These are phyloP conservation scores for Cydia strobilella DNA, from an alignment of 1,140 invertebrate species.

Conservation along the genomic window DNA sequence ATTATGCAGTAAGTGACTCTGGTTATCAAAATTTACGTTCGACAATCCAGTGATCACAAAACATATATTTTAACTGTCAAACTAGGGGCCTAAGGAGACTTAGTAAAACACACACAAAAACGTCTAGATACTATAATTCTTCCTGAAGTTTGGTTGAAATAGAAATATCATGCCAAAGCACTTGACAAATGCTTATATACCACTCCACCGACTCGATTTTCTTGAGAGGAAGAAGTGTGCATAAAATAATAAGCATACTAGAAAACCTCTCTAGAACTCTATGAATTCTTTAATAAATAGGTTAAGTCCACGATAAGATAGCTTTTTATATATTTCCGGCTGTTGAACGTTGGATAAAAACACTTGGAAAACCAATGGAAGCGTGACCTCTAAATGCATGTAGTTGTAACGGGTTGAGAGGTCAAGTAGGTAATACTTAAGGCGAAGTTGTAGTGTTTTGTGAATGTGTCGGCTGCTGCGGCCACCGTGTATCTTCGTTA, in stretches of 20 bases:
- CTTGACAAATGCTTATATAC: background rate
- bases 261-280: background rate
- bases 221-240: background rate
- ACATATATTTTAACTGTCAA: too few species aligned
- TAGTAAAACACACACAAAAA: too few species aligned
- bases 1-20: too few species aligned
- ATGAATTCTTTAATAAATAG: conserved; percentile 6
- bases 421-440: background rate
- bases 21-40: too few species aligned
- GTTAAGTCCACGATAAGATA: background rate
- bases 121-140: background rate
- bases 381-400: background rate
- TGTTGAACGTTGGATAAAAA: background rate
- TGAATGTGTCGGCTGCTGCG: background rate
- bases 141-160: background rate
- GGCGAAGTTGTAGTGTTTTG: background rate
- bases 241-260: conserved; percentile 13
- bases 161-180: background rate
- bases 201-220: background rate
- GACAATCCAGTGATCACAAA: too few species aligned
- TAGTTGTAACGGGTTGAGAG: background rate
- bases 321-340: background rate
- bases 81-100: too few species aligned
- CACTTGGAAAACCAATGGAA: background rate
- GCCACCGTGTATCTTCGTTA: background rate